Conservation (phyloP, 2,797 vertebrate genomes). For the Lagocephalus sceleratus region DNA sequence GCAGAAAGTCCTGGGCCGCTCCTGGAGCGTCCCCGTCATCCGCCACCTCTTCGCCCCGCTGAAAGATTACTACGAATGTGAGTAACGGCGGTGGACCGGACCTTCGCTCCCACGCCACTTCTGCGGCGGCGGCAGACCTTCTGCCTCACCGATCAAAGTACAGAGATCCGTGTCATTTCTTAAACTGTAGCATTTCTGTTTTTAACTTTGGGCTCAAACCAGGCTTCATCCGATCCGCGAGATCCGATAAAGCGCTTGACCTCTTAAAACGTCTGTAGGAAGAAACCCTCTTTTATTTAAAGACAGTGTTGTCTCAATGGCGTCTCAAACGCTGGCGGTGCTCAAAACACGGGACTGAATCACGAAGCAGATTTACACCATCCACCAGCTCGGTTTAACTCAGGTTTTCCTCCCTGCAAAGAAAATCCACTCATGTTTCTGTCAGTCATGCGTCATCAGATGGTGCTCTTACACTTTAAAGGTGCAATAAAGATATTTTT, state of each 20-base stretch:
- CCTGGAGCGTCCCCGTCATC: constrained; percentile 94
- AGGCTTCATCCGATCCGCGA: no score
- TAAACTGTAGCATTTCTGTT: not conserved
- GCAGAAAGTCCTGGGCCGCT: constrained; percentile 87
- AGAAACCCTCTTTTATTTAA: constrained; percentile 35
- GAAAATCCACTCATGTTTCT: not conserved
- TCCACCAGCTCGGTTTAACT: constrained; percentile 7
- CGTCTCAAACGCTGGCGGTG: constrained; percentile 15
- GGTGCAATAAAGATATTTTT: constrained; percentile 7
- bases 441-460: not conserved
- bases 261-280: no score
- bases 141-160: constrained; percentile 19
- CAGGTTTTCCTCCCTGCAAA: constrained; percentile 1
- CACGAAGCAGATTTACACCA: constrained; percentile 14
- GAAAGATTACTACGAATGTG: constrained; percentile 94
- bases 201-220: not conserved
- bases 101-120: not conserved
- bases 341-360: constrained; percentile 27
- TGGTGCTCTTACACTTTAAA: not conserved
- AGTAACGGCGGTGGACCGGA: constrained; percentile 57
- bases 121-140: constrained; percentile 19
- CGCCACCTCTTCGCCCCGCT: constrained; percentile 92
- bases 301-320: constrained; percentile 36
- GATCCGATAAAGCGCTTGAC: no score
- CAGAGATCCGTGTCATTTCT: no score